Evolutionary conservation across 1,140 invertebrate genomes (phyloP), one percentile per base, ranked within the genome.

Genomic region (Spodoptera litura): DNA sequence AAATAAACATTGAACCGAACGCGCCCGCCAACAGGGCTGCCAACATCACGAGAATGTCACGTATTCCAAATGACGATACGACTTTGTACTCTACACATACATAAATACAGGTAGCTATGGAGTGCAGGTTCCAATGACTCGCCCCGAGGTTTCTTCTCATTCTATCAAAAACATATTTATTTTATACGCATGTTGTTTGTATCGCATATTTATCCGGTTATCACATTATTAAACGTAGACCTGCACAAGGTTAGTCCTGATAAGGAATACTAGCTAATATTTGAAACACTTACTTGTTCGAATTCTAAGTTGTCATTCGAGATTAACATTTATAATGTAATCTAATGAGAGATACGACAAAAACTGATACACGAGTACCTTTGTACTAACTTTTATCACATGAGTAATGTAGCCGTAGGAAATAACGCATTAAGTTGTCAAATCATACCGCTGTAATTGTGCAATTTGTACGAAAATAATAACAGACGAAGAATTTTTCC

Each of bases 1-100:
- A 77, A 77, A 77, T 77, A 77, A 77, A 77, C 74, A 77, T 77
- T 77, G 58, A 51, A 75, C 66, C 66, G 66, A 70, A 56, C 52
- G 70, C 70, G 70, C 59, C 61, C 74, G 52, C 61, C 52, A 27
- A 58, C 62, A 77, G 74, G 62, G 62, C 74, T 77, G 61, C 59
- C 74, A 77, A 77, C 73, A 64, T 52, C 66, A 70, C 66, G 20
- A 70, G 66, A 70, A 70, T 52, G 66, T 70, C 66, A 70, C 49
- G 66, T 70, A 70, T 66, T 66, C 20, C 15, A 56, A 56, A 64
- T 49, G 38, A 64, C 44, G 35, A 64, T 20, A 3, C 15, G 61
- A 10, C 38, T 44, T 62, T 62, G 35, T 44, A 64, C 38, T 44
- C 38, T 44, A 44, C 38, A 44, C 38, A 44, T 44, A 44, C 38